These are phyloP conservation scores for Chelon auratus DNA, from an alignment of 2,797 vertebrate genomes.

Conservation along the genomic window DNA sequence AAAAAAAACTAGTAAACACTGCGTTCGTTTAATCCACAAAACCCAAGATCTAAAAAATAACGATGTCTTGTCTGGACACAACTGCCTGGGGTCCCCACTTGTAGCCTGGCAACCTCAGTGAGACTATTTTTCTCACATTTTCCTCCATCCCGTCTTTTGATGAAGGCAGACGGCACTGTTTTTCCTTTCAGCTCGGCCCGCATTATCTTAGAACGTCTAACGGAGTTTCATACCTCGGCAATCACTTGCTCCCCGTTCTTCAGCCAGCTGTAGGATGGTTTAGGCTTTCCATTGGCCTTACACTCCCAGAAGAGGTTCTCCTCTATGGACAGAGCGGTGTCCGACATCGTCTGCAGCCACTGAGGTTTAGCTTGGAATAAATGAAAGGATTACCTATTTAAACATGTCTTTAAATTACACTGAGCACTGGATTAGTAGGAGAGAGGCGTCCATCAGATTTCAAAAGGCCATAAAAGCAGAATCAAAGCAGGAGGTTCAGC, in stretches of 20 bases:
- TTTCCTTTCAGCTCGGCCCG: background rate
- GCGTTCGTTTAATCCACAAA: too few relatives aligned
- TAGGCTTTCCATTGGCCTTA: slow-evolving; percentile 92
- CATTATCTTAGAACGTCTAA: background rate
- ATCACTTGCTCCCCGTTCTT: slow-evolving; percentile 89
- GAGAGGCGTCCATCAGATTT: slow-evolving; percentile 21
- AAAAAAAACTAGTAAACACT: too few relatives aligned
- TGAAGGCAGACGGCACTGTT: background rate
- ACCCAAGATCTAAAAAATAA: too few relatives aligned
- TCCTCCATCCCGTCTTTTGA: too few relatives aligned
- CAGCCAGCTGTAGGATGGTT: slow-evolving; percentile 94
- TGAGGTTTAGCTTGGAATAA: slow-evolving; percentile 91
- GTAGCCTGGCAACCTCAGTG: too few relatives aligned
- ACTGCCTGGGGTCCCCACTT: too few relatives aligned
- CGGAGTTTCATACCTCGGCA: slow-evolving; percentile 84
- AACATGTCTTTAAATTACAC: slow-evolving; percentile 60
- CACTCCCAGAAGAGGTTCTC: slow-evolving; percentile 93
- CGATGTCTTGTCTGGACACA: too few relatives aligned
- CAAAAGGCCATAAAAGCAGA: slow-evolving; percentile 33
- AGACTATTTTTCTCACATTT: too few relatives aligned
- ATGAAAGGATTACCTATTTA: slow-evolving; percentile 68
- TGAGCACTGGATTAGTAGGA: slow-evolving; percentile 32
- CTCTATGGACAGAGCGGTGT: slow-evolving; percentile 88
- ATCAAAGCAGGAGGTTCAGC: slow-evolving; percentile 6
- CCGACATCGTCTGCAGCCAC: slow-evolving; percentile 91